These are phyloP conservation scores for Gephyroberyx darwinii DNA, from an alignment of 2,797 vertebrate genomes.

Conservation along the genomic window DNA sequence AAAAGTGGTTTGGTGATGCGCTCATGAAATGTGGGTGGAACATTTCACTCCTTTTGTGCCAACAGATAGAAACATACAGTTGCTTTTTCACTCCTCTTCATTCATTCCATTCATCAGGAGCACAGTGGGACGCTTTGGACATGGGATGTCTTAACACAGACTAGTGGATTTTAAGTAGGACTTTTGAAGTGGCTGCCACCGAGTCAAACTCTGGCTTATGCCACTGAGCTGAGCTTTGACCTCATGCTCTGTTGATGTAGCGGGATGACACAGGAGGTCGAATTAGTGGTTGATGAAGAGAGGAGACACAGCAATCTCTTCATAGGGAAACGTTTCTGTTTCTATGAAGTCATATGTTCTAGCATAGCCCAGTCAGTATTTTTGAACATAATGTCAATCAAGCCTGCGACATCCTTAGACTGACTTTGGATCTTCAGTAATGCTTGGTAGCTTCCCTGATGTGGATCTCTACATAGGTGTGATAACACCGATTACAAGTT, in stretches of 20 bases:
- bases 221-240: slow-evolving; percentile 52
- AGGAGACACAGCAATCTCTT: slow-evolving; percentile 13
- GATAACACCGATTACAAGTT: background rate
- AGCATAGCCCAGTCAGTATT: no score
- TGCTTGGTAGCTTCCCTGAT: no score
- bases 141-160: background rate
- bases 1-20: slow-evolving; percentile 15
- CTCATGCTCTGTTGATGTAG: slow-evolving; percentile 23
- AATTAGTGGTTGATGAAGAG: slow-evolving; percentile 41
- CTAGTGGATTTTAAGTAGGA: background rate
- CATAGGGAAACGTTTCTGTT: no score
- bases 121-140: background rate
- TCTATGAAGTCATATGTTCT: no score
- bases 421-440: no score
- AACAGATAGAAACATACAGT: background rate
- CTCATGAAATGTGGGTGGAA: slow-evolving; percentile 49
- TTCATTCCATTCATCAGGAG: background rate
- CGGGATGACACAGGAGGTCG: slow-evolving; percentile 25
- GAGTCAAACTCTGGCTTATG: slow-evolving; percentile 20
- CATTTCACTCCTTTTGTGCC: background rate
- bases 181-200: background rate
- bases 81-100: background rate
- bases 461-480: background rate
- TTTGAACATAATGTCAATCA: no score
- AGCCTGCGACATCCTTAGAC: no score